Evolutionary conservation across 2,797 vertebrate genomes (phyloP), one percentile per base, ranked within the genome.

Genomic region (Cossypha dichroa): DNA sequence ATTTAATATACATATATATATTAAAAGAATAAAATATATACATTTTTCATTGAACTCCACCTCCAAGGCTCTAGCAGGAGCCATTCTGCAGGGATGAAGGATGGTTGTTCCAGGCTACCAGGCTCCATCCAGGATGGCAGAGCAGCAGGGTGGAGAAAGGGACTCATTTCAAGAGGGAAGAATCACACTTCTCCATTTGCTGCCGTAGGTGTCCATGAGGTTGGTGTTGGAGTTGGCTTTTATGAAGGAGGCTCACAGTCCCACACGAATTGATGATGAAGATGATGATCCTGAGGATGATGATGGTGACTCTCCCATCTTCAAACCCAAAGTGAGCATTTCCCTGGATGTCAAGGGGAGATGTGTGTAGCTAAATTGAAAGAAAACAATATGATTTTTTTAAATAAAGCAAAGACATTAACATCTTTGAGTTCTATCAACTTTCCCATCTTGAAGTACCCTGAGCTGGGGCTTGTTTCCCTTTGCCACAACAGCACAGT

Each of bases 181-280:
- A 76, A 40, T 40, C 56, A 12, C 1, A 5, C 11, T 41, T 15
- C 52, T 72, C 18, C 15, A 79, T 36, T 29, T 10, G 34, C 59
- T 51, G 74, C 51, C 3, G 2, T 3, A 20, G 38, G 17, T 75
- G 62, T 13, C 58, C 21, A 0, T 3, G 21, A n/a, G 19, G 67
- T 40, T 33, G 45, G 3, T 22, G 26, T 1, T 45, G 6, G 4
- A 43, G 31, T 0, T 48, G 59, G 52, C 13, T 46, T 46, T 36
- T 29, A 8, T 1, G 5, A 48, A 55, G 54, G 36, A 79, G 19
- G 15, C 31, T 76, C 51, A 36, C 40, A 36, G 69, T 45, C 34
- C 20, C 41, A 73, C 26, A 33, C 0, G 0, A 12, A 11, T 8
- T 40, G 9, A 11, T 23, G 55, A 31, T n/a, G 46, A 23, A 4